These are phyloP conservation scores for Scotopteryx bipunctaria DNA, from an alignment of 2,888 invertebrate species.

Conservation along the genomic window DNA sequence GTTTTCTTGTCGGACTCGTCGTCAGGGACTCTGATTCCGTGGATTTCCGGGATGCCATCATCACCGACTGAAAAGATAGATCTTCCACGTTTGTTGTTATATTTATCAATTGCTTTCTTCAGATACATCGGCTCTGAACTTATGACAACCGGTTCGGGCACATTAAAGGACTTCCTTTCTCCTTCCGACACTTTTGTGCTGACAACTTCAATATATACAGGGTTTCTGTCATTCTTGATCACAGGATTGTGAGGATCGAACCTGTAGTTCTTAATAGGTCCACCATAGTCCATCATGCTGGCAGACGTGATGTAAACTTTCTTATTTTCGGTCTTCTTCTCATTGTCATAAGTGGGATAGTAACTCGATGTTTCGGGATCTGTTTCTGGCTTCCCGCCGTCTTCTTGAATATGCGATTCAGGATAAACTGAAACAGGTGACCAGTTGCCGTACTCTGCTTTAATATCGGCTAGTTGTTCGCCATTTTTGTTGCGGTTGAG, in stretches of 20 bases:
- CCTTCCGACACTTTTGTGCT: constrained; percentile 76
- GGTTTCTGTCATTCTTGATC: constrained; percentile 81
- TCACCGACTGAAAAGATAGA: constrained; percentile 86
- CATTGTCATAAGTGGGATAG: constrained; percentile 76
- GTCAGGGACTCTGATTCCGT: constrained; percentile 92
- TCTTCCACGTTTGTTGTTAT: constrained; percentile 83
- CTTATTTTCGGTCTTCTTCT: constrained; percentile 69
- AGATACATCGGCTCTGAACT: constrained; percentile 86
- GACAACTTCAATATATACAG: constrained; percentile 79
- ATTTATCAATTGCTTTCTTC: constrained; percentile 77
- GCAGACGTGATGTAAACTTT: constrained; percentile 78
- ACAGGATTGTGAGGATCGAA: constrained; percentile 78
- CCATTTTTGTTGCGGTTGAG: constrained; percentile 67
- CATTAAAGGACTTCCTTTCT: constrained; percentile 74
- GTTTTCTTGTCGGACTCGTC: constrained; percentile 91
- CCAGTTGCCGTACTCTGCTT: constrained; percentile 81
- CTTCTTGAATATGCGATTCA: constrained; percentile 74
- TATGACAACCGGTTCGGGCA: constrained; percentile 88
- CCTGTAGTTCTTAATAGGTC: constrained; percentile 72
- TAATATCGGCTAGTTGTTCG: constrained; percentile 73
- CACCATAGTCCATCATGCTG: constrained; percentile 70
- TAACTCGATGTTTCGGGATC: constrained; percentile 73
- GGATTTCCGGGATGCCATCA: constrained; percentile 91
- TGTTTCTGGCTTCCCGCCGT: constrained; percentile 65
- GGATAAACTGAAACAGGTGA: constrained; percentile 79